A percentile compares a stretch with the other conserved stretches of the same genome.
phyloP scores from a whole-genome alignment of 2,113 vertebrate genomes.

The Columba janthina region DNA sequence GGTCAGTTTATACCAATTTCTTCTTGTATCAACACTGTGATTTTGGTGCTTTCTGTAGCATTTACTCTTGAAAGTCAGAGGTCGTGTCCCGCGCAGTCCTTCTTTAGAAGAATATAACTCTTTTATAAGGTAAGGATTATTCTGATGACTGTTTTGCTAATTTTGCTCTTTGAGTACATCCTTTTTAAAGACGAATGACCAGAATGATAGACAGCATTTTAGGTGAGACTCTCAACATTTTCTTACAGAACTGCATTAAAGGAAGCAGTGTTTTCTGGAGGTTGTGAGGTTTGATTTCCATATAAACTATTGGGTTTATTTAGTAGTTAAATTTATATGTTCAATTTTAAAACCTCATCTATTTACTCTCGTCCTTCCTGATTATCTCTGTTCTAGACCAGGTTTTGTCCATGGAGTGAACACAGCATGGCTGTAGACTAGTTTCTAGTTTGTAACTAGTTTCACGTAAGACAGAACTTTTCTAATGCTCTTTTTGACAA shows the following conservation, averaged over 20 bases:
- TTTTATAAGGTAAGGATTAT: background rate
- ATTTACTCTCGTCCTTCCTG: background rate
- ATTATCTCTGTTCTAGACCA: background rate
- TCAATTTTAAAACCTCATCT: background rate
- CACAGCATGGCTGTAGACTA: background rate
- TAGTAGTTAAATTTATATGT: background rate
- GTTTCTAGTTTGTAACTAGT: too few species aligned
- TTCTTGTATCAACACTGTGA: background rate
- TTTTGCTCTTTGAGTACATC: background rate
- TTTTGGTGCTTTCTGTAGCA: background rate
- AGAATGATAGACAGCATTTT: background rate
- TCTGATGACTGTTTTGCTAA: background rate
- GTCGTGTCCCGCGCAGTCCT: background rate
- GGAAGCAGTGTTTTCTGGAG: background rate
- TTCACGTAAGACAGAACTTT: background rate
- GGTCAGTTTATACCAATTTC: background rate
- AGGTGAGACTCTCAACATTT: background rate
- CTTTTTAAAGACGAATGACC: background rate
- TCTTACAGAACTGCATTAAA: background rate
- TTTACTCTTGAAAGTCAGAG: background rate
- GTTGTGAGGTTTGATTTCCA: background rate
- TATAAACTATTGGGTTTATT: background rate
- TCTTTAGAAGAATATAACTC: background rate
- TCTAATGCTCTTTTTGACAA: background rate
- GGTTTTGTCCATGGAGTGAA: background rate